phyloP scores from a whole-genome alignment of 2,888 invertebrate genomes.

The Metopia argyrocephala region DNA sequence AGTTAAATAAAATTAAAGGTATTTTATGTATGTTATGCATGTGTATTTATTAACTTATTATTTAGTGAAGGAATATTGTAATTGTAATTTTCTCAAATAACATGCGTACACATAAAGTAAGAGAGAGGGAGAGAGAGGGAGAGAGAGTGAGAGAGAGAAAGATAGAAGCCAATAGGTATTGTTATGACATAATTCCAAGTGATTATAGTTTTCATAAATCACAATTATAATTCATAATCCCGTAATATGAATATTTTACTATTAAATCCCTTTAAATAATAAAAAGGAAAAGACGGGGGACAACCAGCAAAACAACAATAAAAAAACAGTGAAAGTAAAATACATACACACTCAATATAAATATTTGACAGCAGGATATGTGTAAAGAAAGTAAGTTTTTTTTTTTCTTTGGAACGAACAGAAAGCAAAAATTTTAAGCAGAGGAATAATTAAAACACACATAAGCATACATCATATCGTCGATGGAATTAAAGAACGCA shows the following conservation, averaged over 20 bases:
- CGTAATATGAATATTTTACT: conserved; percentile 63
- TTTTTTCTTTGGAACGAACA: conserved; percentile 40
- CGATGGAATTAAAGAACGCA: too few relatives aligned
- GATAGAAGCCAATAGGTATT: too few relatives aligned
- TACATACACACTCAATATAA: not conserved
- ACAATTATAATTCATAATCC: conserved; percentile 64
- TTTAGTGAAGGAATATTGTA: conserved; percentile 3
- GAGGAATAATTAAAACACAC: conserved; percentile 5
- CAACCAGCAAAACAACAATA: conserved; percentile 8
- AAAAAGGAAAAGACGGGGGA: conserved; percentile 35
- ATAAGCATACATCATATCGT: not conserved
- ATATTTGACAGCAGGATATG: too few relatives aligned
- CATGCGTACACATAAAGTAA: not conserved
- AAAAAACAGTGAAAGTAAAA: not conserved
- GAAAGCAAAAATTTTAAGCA: conserved; percentile 27
- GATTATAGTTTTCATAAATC: conserved; percentile 63
- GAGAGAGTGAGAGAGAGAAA: not conserved
- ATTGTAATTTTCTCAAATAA: not conserved
- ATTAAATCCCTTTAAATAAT: conserved; percentile 62
- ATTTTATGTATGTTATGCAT: not conserved
- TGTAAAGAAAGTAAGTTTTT: conserved; percentile 36
- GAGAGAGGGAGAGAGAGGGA: not conserved
- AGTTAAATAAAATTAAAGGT: not conserved
- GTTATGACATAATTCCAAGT: conserved; percentile 44
- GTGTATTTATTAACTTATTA: not conserved